phyloP scores from a whole-genome alignment of 2,888 invertebrate genomes.

The Chromoteleia sp. region DNA sequence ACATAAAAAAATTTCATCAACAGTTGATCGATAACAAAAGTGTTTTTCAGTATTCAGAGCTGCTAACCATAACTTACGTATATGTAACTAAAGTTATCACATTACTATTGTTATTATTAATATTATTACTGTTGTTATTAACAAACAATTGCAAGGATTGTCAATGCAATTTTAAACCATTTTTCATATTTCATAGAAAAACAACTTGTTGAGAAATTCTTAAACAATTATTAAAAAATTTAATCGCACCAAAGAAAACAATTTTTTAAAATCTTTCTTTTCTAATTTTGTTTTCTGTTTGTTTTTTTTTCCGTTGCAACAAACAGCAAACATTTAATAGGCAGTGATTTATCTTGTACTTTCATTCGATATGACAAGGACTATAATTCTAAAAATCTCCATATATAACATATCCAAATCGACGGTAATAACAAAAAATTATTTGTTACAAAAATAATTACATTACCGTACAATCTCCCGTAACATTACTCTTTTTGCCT shows the following conservation, averaged over 20 bases:
- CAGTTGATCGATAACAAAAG: conserved; percentile 20
- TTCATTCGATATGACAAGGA: conserved; percentile 42
- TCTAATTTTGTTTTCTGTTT: too few species aligned
- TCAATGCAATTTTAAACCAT: conserved; percentile 21
- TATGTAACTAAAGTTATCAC: conserved; percentile 16
- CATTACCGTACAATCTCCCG: too few species aligned
- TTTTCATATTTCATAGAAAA: background rate
- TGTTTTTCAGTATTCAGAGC: conserved; percentile 1
- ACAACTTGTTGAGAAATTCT: background rate
- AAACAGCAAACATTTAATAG: conserved; percentile 10
- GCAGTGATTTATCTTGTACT: conserved; percentile 52
- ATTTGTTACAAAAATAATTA: too few species aligned
- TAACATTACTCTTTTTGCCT: too few species aligned
- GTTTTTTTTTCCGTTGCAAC: background rate
- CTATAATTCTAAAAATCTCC: too few species aligned
- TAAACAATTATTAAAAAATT: conserved; percentile 3
- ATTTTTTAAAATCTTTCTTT: too few species aligned
- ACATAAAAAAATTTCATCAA: conserved; percentile 9
- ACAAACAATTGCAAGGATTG: conserved; percentile 24
- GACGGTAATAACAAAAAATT: too few species aligned
- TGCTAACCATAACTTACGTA: conserved; percentile 13
- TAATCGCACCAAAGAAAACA: background rate
- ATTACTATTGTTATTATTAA: conserved; percentile 1
- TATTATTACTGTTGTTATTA: too few species aligned
- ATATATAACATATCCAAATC: too few species aligned